phyloP scores from a whole-genome alignment of 2,888 invertebrate species.

The Himalopsyche anomala region DNA sequence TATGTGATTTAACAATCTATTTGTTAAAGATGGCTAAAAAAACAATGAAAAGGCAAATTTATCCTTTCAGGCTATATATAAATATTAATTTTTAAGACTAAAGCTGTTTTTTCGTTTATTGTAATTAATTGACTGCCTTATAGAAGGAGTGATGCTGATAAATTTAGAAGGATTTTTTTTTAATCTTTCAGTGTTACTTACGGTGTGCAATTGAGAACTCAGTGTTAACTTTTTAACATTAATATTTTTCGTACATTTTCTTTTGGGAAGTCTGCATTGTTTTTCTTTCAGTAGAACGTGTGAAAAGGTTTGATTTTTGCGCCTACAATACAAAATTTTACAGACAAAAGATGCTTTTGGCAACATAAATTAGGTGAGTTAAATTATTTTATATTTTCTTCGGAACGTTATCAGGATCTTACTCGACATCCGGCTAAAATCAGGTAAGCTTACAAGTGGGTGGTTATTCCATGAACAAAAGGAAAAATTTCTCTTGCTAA shows the following conservation, averaged over 20 bases:
- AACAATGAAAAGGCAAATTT: background rate
- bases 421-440: background rate
- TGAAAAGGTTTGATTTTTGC: conserved; percentile 47
- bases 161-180: conserved; percentile 18
- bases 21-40: background rate
- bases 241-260: conserved; percentile 36
- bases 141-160: conserved; percentile 59
- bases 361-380: background rate
- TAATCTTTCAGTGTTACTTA: conserved; percentile 40
- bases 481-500: too few relatives aligned
- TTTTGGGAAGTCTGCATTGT: conserved; percentile 42
- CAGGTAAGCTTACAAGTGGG: background rate
- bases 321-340: conserved; percentile 52
- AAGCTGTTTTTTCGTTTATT: background rate
- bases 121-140: conserved; percentile 57
- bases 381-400: background rate
- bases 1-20: too few relatives aligned
- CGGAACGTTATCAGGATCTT: background rate
- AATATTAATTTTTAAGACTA: background rate
- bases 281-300: background rate
- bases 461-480: conserved; percentile 1
- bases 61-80: background rate
- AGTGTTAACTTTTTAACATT: conserved; percentile 21
- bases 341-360: conserved; percentile 44
- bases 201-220: conserved; percentile 56